Conservation (phyloP, 2,888 invertebrate genomes). For the Polydrusus tereticollis region DNA sequence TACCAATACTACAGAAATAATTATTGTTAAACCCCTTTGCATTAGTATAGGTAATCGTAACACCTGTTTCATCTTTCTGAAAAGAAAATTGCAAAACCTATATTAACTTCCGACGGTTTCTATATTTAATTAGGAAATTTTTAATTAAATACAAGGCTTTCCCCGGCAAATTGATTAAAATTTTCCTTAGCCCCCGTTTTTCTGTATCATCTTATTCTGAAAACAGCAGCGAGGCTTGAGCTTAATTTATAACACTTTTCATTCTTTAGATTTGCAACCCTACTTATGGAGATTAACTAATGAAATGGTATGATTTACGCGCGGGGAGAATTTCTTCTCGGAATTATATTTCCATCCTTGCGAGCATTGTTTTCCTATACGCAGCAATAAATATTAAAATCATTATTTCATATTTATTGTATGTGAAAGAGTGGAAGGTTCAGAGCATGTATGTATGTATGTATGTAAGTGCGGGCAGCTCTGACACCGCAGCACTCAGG, state of each 20-base stretch:
- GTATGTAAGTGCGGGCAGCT: too few species aligned
- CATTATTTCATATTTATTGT: too few species aligned
- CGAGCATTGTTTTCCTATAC: too few species aligned
- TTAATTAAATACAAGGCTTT: constrained; percentile 44
- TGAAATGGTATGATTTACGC: constrained; percentile 60
- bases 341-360: not conserved
- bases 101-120: constrained; percentile 37
- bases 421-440: too few species aligned
- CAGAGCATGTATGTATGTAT: too few species aligned
- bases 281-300: constrained; percentile 61
- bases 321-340: constrained; percentile 14
- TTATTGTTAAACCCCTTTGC: too few species aligned
- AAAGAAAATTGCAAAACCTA: constrained; percentile 29
- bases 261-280: constrained; percentile 59
- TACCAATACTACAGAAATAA: too few species aligned
- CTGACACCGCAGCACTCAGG: too few species aligned
- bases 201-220: constrained; percentile 42
- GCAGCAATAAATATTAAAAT: too few species aligned
- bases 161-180: constrained; percentile 49
- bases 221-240: constrained; percentile 18
- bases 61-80: constrained; percentile 8
- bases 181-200: constrained; percentile 46
- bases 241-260: constrained; percentile 57
- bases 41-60: constrained; percentile 1
- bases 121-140: constrained; percentile 47